Evolutionary conservation across 2,888 invertebrate genomes (phyloP), one percentile per base, ranked within the genome.

Genomic region (Acanthacorydalis orientalis): DNA sequence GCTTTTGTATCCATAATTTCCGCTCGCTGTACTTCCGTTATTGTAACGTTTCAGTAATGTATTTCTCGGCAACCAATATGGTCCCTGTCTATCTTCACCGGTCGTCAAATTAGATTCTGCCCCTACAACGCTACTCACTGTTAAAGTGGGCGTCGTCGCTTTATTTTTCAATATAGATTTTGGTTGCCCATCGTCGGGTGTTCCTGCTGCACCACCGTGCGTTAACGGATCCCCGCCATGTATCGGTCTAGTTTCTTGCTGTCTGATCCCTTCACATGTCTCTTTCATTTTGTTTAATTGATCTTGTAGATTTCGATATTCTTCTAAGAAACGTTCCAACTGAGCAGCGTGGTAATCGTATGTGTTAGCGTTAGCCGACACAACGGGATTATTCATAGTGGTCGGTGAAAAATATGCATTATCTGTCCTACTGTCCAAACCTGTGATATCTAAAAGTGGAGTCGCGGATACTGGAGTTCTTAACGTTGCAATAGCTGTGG

Each of bases 261-360:
- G 69, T 33, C 72, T 65, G 56, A 83, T 70, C 53, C 75, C 80
- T 54, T 83, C 83, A 58, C 83, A 77, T 16, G 81, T 81, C 58
- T 83, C 80, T 57, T 83, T 85, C 83, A 86, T 84, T 60, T 79
- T 78, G 49, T 81, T 82, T 52, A 86, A 67, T 61, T 86, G 83
- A 59, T 83, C 80, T 59, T 85, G 80, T 49, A 86, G 69, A 55
- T 73, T 78, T 54, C 83, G 73, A 59, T 86, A 86, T 59, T 86
- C 86, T 57, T 85, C 83, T 41, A 86, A 71, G 61, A 86, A 86
- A 48, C 79, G 74, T 58, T 85, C 85, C 51, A 86, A 65, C 59
- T 86, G 84, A 12, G 83, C 81, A 1, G 85, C 83, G 60, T 84
- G 80, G 57, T 83, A 83, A 59, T 85, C 84, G 61, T 80, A 84